These are phyloP conservation scores for Sceloporus undulatus DNA, from an alignment of 2,113 vertebrate species.

Conservation along the genomic window DNA sequence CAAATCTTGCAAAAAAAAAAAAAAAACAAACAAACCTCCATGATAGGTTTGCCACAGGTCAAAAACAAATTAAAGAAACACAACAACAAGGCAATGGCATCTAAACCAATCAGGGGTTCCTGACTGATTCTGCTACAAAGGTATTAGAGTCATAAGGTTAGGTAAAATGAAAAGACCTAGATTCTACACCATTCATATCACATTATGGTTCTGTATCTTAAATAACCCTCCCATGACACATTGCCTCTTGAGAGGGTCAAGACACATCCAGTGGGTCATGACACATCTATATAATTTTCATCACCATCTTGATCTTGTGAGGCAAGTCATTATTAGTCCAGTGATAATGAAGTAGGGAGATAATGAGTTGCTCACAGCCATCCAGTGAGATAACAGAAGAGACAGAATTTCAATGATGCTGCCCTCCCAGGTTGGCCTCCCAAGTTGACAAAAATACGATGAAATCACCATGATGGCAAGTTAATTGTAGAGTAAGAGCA, in stretches of 20 bases:
- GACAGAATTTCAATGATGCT: conserved; percentile 1
- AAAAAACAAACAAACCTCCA: too few species aligned
- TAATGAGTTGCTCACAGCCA: conserved; percentile 13
- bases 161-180: neutral
- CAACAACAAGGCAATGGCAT: too few species aligned
- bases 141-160: too few species aligned
- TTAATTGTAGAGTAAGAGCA: neutral
- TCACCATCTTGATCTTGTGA: neutral
- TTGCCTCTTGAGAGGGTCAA: neutral
- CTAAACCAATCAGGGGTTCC: too few species aligned
- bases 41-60: too few species aligned
- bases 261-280: neutral
- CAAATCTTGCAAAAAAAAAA: too few species aligned
- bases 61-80: too few species aligned
- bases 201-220: neutral
- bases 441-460: conserved; percentile 11
- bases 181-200: neutral
- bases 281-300: neutral
- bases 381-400: neutral
- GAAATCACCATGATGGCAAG: neutral
- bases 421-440: conserved; percentile 31
- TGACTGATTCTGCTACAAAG: too few species aligned
- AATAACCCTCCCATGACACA: neutral
- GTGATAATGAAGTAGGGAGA: neutral
- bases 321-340: conserved; percentile 13